phyloP scores from a whole-genome alignment of 2,888 invertebrate genomes.

The Sceliomorpha sp. region DNA sequence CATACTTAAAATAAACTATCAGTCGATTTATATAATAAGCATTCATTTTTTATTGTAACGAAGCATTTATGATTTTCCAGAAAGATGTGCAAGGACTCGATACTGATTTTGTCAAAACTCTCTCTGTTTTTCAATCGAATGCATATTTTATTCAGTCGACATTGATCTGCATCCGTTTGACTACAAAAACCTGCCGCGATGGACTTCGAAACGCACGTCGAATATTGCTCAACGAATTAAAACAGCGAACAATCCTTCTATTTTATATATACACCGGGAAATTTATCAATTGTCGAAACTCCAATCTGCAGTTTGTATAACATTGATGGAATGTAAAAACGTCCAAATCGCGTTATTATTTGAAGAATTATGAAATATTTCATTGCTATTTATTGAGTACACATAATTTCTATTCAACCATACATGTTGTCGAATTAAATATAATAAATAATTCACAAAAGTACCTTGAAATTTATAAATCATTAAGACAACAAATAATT shows the following conservation, averaged over 20 bases:
- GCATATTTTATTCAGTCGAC: slow-evolving; percentile 56
- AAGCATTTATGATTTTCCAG: slow-evolving; percentile 17
- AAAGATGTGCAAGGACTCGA: slow-evolving; percentile 28
- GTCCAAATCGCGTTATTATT: slow-evolving; percentile 50
- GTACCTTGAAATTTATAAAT: no score
- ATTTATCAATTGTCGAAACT: slow-evolving; percentile 50
- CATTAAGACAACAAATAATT: no score
- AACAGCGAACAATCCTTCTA: slow-evolving; percentile 37
- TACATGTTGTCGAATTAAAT: no score
- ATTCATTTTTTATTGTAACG: no score
- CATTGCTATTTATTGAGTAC: slow-evolving; percentile 46
- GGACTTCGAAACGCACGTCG: slow-evolving; percentile 45
- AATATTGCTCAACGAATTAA: slow-evolving; percentile 51
- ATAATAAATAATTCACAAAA: no score
- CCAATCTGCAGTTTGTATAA: slow-evolving; percentile 53
- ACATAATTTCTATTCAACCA: slow-evolving; percentile 33
- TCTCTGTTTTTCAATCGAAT: slow-evolving; percentile 53
- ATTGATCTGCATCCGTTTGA: slow-evolving; percentile 56
- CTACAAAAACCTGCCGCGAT: slow-evolving; percentile 48
- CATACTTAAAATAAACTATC: no score
- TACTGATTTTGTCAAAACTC: slow-evolving; percentile 46
- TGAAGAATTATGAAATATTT: slow-evolving; percentile 51
- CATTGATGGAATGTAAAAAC: slow-evolving; percentile 46
- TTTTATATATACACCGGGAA: slow-evolving; percentile 43
- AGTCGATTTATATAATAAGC: no score